Base-by-base conservation (phyloP, 2,797 vertebrate genomes). In the Delichon dasypus region DNA sequence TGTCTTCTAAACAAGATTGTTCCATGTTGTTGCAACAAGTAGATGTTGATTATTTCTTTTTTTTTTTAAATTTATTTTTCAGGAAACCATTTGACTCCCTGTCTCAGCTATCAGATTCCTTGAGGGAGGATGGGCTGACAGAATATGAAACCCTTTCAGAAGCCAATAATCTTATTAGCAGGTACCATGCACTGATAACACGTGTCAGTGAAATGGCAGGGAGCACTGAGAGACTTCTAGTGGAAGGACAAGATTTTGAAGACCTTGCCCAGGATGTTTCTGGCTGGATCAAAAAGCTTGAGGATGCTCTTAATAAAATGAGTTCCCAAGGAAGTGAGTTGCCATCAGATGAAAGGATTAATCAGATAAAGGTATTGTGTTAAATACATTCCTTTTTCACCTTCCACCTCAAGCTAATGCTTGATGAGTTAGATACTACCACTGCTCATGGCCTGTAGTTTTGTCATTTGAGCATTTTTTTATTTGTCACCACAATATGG, bases 101-200 rank as follows among this genome's bases (percentile, higher is more conserved):
- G 88, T 81, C 91, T 62, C 97, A 98, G 72, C 66, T 98, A n/a
- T 77, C 98, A 29, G 96, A 96, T 42, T 98, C 98, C 7, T 96
- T 99, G 62, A 98, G 97, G 86, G 97, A 97, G 55, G 97, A 94
- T 89, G 98, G 98, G 26, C 95, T 99, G 89, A 91, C 97, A 76
- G 97, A 95, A 7, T 98, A 98, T 85, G 93, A 94, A 79, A 95
- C 98, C 38, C 92, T 99, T 79, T 97, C 96, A 85, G 97, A 98
- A 77, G 92, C 98, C 1, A 97, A 96, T 73, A 97, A 93, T 76
- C 86, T 99, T 88, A 80, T 98, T 16, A 98, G 97, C 23, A 98
- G 97, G 71, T 98, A 98, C 90, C 96, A 98, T 61, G 96, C 97
- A 66, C 97, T 99, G 93, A 61, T 98, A 89, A 88, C 94, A 82